Evolutionary conservation across 2,113 vertebrate genomes (phyloP).

Genomic region (Chloroceryle aenea): DNA sequence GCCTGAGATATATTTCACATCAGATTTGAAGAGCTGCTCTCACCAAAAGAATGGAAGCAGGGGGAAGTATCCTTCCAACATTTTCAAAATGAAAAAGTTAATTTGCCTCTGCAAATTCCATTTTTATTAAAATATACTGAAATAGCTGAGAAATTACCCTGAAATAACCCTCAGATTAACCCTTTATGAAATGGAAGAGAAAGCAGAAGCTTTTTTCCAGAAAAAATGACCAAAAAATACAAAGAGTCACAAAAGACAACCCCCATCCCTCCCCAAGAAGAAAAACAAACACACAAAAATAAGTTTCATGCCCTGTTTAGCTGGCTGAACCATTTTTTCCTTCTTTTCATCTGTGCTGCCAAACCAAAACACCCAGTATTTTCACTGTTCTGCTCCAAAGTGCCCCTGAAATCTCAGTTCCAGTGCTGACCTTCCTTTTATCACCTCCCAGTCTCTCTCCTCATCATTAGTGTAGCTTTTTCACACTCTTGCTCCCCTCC

Average conservation of each 20-base stretch:
- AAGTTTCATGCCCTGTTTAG: background rate
- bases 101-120: background rate
- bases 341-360: background rate
- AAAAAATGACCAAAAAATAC: background rate
- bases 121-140: background rate
- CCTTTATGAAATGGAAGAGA: background rate
- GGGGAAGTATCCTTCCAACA: background rate
- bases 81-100: background rate
- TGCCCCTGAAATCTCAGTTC: background rate
- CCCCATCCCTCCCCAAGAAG: too few species aligned
- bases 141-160: background rate
- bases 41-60: background rate
- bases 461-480: background rate
- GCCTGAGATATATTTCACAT: background rate
- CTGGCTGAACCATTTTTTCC: background rate
- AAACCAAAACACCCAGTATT: background rate
- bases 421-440: background rate
- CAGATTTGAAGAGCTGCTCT: slow-evolving; percentile 1
- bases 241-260: background rate
- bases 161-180: background rate
- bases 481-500: background rate
- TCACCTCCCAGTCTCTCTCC: background rate
- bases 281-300: background rate
- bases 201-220: background rate
- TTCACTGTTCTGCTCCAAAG: background rate